A percentile compares a stretch with the other conserved stretches of the same genome.
Evolutionary conservation across 2,797 vertebrate species (phyloP).

Genomic region (Nasua narica): DNA sequence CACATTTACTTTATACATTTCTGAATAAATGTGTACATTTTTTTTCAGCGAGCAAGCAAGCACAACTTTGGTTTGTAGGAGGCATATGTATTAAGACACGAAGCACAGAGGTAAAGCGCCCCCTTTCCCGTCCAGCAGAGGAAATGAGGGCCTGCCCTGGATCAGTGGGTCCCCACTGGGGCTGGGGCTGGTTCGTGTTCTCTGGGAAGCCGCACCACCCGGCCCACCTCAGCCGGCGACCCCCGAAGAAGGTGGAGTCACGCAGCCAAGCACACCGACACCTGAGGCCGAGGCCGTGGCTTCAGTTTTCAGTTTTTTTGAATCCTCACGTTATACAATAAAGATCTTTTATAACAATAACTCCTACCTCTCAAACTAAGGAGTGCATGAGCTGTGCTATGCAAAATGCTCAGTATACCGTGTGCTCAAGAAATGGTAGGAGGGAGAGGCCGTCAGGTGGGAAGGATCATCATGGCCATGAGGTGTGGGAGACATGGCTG

Average conservation of each 20-base stretch:
- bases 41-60: background rate
- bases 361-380: background rate
- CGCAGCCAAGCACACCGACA: too few relatives aligned
- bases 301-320: background rate
- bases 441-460: background rate
- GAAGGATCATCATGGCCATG: background rate
- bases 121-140: background rate
- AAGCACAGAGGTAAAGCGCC: background rate
- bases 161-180: accelerated
- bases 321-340: background rate
- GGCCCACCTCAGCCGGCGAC: accelerated
- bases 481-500: background rate
- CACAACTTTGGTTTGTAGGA: background rate
- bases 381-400: background rate
- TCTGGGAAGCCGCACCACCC: accelerated
- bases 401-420: background rate
- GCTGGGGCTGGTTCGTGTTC: background rate
- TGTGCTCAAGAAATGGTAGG: background rate
- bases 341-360: background rate
- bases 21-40: background rate
- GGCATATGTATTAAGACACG: background rate
- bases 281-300: background rate
- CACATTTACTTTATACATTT: background rate
- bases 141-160: background rate
- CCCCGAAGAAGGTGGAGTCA: background rate